Evolutionary conservation across 2,797 vertebrate species (phyloP), one percentile per base, ranked within the genome.

Genomic region (Melanotaenia trifasciata): DNA sequence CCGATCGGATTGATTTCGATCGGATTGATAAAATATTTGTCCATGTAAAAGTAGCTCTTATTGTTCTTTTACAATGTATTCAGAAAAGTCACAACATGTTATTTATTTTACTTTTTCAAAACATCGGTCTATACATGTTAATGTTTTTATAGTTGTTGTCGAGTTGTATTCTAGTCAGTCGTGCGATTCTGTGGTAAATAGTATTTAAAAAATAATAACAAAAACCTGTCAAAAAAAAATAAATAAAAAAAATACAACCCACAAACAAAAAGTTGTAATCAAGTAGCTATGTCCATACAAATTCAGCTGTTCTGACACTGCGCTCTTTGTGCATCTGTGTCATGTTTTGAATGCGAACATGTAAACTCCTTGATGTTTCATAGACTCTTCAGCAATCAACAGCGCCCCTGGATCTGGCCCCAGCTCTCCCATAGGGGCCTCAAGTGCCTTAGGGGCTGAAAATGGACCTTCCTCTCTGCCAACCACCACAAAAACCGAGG

Each of bases 391-490:
- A 22, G 95, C 96, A 85, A 97, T 96, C 80, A 97, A 95, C 94
- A 96, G 96, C 85, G 97, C 97, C 75, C 96, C 97, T 70, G 98
- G 96, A 65, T 99, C 98, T 13, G 97, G 96, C 76, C 97, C 98
- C 83, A 97, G 97, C 91, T 99, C 98, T 76, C 98, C 98, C 78
- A 98, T 96, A 76, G 97, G 97, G 79, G 97, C 96, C 73, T 96
- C 95, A 5, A 94, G 95, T 93, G 95, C 95, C 93, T 96, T 95
- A 82, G 93, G 96, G 83, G 87, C 95, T 85, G 97, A 99, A 94
- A 99, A 95, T 12, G 97, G 97, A 88, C 94, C 94, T 67, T 95
- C 97, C 0, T 95, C 95, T 83, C 91, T 97, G 84, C 94, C 96
- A 72, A 93, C 96, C 40, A 96, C 92, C 76, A 95, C 96, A 90